These are phyloP conservation scores for Leptoteleia sp. DNA, from an alignment of 1,140 invertebrate species.

Conservation along the genomic window DNA sequence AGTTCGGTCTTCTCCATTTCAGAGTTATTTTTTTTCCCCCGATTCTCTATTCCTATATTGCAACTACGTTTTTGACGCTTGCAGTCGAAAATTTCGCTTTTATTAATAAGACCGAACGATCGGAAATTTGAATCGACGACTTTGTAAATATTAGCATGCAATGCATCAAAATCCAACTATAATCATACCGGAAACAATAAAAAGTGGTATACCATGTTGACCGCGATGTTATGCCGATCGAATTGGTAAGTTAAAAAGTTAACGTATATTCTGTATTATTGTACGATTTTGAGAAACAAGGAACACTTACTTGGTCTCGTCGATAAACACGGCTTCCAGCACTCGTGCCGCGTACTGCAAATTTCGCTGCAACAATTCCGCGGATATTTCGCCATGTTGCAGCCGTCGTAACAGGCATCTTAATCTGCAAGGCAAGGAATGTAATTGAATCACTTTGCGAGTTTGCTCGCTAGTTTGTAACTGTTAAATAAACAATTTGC, in stretches of 20 bases:
- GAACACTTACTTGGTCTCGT: constrained; percentile 91
- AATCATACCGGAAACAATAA: not conserved
- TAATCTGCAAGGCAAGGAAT: constrained; percentile 84
- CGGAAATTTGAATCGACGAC: too few species aligned
- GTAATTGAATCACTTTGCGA: constrained; percentile 25
- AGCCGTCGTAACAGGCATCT: constrained; percentile 90
- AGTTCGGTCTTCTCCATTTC: not conserved
- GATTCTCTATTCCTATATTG: too few species aligned
- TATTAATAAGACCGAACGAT: too few species aligned
- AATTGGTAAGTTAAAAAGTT: constrained; percentile 33
- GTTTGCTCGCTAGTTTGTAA: constrained; percentile 7
- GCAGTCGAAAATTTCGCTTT: too few species aligned
- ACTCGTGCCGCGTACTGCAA: constrained; percentile 92
- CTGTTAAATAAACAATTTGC: constrained; percentile 13
- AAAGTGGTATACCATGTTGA: constrained; percentile 10
- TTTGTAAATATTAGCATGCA: constrained; percentile 3
- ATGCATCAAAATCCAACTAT: constrained; percentile 1
- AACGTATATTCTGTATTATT: constrained; percentile 33
- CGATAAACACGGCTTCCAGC: constrained; percentile 92
- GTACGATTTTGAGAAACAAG: constrained; percentile 12
- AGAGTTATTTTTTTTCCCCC: not conserved
- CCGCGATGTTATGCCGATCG: constrained; percentile 18
- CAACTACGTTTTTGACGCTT: too few species aligned
- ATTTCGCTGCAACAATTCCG: constrained; percentile 91
- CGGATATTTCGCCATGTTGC: constrained; percentile 90